phyloP scores from a whole-genome alignment of 2,797 vertebrate species.

The Rhynchotus rufescens region DNA sequence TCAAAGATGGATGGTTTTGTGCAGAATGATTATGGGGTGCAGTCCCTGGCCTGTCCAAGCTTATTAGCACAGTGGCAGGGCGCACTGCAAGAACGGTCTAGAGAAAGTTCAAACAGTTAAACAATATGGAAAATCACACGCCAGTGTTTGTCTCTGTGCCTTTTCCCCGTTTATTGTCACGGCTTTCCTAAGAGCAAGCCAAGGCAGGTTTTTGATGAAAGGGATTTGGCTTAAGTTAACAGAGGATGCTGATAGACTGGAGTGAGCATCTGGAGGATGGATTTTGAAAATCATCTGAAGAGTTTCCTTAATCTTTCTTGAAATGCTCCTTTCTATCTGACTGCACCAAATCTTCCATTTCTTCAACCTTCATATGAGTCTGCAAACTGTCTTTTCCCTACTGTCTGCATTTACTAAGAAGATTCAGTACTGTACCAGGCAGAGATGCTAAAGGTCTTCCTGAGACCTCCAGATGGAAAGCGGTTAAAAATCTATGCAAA shows the following conservation, averaged over 20 bases:
- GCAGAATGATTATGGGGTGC: background rate
- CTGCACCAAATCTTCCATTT: background rate
- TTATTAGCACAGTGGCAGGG: background rate
- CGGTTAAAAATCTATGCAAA: conserved; percentile 5
- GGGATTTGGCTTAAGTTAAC: conserved; percentile 2
- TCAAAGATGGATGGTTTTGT: background rate
- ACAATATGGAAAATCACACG: background rate
- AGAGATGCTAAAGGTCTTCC: background rate
- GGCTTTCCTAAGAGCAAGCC: background rate
- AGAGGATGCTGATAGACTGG: background rate
- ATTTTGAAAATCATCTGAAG: conserved; percentile 26
- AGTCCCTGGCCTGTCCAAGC: background rate
- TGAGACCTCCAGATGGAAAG: background rate
- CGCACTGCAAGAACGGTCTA: background rate
- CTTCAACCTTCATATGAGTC: background rate
- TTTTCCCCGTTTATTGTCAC: background rate
- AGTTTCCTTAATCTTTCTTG: conserved; percentile 30
- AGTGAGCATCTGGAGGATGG: background rate
- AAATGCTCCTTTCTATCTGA: background rate
- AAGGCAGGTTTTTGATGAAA: conserved; percentile 7
- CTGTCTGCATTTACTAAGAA: background rate
- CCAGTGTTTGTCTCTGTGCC: background rate
- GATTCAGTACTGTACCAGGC: background rate
- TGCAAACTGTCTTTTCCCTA: background rate
- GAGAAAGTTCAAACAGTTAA: background rate